These are phyloP conservation scores for Laticauda colubrina DNA, from an alignment of 2,113 vertebrate genomes.

Conservation along the genomic window DNA sequence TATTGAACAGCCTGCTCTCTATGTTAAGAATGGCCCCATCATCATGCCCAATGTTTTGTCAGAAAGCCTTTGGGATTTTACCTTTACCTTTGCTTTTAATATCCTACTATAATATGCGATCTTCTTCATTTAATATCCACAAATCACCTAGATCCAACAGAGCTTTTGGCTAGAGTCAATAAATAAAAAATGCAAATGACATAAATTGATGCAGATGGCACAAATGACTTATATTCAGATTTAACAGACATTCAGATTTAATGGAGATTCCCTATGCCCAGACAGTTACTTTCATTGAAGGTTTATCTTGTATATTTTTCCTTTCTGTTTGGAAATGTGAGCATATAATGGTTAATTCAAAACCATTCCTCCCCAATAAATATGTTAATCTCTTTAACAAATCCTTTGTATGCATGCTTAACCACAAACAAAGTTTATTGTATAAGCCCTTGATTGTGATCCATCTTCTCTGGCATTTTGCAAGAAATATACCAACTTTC, in stretches of 20 bases:
- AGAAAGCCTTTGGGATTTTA: background rate
- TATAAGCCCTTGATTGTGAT: background rate
- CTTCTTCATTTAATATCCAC: background rate
- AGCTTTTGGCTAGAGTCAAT: background rate
- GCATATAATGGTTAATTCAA: background rate
- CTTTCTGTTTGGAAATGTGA: background rate
- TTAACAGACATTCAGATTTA: background rate
- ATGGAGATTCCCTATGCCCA: background rate
- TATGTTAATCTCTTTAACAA: background rate
- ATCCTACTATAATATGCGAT: background rate
- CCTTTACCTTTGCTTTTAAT: background rate
- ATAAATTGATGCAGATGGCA: background rate
- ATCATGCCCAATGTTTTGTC: background rate
- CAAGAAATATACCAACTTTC: background rate
- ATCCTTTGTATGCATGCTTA: background rate
- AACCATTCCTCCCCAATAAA: background rate
- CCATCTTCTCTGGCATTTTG: background rate
- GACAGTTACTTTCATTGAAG: background rate
- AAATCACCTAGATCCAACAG: background rate
- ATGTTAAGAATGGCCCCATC: background rate
- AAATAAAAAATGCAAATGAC: background rate
- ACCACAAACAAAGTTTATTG: background rate
- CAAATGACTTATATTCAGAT: background rate
- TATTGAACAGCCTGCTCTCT: background rate
- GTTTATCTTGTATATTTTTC: background rate